These are phyloP conservation scores for Notothenia rossii DNA, from an alignment of 2,113 vertebrate genomes.

Conservation along the genomic window DNA sequence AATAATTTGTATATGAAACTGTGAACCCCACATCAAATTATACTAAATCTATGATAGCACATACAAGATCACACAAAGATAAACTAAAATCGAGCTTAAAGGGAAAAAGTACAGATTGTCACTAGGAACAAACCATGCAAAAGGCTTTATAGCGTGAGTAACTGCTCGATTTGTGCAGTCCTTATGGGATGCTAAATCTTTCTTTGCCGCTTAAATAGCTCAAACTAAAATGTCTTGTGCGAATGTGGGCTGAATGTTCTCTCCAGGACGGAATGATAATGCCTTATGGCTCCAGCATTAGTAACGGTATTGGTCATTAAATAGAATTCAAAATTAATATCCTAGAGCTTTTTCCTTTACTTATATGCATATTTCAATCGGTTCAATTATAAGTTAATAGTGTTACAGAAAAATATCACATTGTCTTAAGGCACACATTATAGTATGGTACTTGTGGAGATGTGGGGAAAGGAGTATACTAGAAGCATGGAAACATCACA, in stretches of 20 bases:
- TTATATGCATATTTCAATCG: not conserved
- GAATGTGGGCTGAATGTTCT: not conserved
- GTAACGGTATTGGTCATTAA: slow-evolving; percentile 39
- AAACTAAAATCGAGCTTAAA: not conserved
- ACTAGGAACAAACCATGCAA: not conserved
- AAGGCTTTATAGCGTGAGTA: not conserved
- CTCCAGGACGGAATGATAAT: not conserved
- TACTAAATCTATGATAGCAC: not conserved
- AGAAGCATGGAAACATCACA: not conserved
- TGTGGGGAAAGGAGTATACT: not conserved
- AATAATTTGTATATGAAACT: too few relatives aligned
- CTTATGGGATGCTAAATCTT: slow-evolving; percentile 26
- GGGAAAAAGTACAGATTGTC: not conserved
- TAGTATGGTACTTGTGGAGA: not conserved
- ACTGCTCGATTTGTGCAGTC: slow-evolving; percentile 5
- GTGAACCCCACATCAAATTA: not conserved
- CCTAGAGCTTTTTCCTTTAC: too few relatives aligned
- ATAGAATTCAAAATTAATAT: slow-evolving; percentile 27
- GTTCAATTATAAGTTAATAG: slow-evolving; percentile 37
- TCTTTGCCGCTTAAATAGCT: slow-evolving; percentile 3
- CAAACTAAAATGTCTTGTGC: not conserved
- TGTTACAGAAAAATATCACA: slow-evolving; percentile 29
- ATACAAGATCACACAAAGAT: not conserved
- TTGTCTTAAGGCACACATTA: not conserved
- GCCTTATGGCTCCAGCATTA: slow-evolving; percentile 25